Evolutionary conservation across 2,113 vertebrate genomes (phyloP), one percentile per base, ranked within the genome.

Genomic region (Glaucomys volans): DNA sequence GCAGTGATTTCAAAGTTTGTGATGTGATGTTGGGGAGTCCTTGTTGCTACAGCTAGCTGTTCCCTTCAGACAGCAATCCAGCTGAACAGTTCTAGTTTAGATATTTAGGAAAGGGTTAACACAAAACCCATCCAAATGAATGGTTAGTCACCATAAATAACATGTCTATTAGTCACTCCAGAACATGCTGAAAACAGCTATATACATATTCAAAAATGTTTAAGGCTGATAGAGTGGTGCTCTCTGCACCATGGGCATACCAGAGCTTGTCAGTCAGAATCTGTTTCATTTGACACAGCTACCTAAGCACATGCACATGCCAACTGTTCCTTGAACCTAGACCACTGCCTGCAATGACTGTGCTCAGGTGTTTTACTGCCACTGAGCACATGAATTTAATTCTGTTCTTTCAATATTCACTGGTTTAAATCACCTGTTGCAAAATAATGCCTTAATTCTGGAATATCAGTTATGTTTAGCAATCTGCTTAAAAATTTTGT

Each of bases 341-440:
- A 69, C 20, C 67, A 75, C 1, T 6, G 77, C 44, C 13, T 44
- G 14, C 28, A 57, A 22, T 20, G 1, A 10, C 71, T 50, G 1
- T 18, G 37, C 37, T 35, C 13, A 2, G 13, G 24, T 4, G 54
- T 0, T n/a, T n/a, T 0, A 7, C 1, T 24, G 20, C 40, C 6
- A 74, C 52, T 8, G 42, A 18, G 17, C 62, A n/a, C 1, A 18
- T 16, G 77, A 76, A n/a, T 24, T 20, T 44, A 81, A 91, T 11
- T 66, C 28, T 10, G 30, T 30, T 71, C 40, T 88, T 92, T 86
- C 42, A 91, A 86, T 16, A 86, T 2, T 30, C 16, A 79, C 76
- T 92, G 18, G 71, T 40, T 87, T 92, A 72, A 77, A 74, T 86
- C 17, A 91, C 59, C 44, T 83, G 80, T 42, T 94, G 26, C n/a